Evolutionary conservation across 2,888 invertebrate genomes (phyloP).

Genomic region (Drosophila bunnanda): DNA sequence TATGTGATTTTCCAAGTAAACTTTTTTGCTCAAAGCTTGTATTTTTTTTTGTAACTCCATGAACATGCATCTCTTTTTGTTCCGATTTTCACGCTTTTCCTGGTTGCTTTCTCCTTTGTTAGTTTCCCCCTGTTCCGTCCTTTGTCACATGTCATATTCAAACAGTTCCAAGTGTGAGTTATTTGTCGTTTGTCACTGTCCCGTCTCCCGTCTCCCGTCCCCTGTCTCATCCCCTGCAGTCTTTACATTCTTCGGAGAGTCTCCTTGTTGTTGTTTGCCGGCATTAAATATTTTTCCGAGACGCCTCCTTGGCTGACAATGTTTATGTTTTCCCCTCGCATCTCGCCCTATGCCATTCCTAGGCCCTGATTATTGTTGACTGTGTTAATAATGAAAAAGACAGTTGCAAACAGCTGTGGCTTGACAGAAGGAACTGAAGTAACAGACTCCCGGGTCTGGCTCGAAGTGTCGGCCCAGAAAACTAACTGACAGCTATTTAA

Average conservation of each 20-base stretch:
- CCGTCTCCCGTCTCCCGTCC: constrained; percentile 1
- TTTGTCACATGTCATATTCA: constrained; percentile 76
- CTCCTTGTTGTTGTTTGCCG: constrained; percentile 65
- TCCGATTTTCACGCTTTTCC: constrained; percentile 27
- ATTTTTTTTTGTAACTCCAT: constrained; percentile 3
- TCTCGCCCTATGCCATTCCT: constrained; percentile 25
- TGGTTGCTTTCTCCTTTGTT: constrained; percentile 36
- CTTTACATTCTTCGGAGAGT: constrained; percentile 56
- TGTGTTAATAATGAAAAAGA: constrained; percentile 74
- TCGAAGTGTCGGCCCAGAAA: constrained; percentile 34
- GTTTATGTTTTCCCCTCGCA: constrained; percentile 64
- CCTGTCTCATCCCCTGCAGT: constrained; percentile 31
- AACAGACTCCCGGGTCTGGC: constrained; percentile 28
- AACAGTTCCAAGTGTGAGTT: constrained; percentile 75
- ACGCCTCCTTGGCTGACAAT: constrained; percentile 55
- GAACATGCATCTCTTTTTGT: background rate
- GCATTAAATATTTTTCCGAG: constrained; percentile 77
- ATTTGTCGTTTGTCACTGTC: constrained; percentile 75
- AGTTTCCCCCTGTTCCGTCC: constrained; percentile 15
- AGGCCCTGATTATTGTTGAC: constrained; percentile 76
- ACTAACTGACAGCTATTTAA: constrained; percentile 43
- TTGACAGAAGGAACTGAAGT: constrained; percentile 24
- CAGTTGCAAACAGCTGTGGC: constrained; percentile 72
- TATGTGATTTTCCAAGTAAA: background rate
- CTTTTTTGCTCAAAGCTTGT: background rate